These are phyloP conservation scores for Lates calcarifer DNA, from an alignment of 2,113 vertebrate genomes.

Conservation along the genomic window DNA sequence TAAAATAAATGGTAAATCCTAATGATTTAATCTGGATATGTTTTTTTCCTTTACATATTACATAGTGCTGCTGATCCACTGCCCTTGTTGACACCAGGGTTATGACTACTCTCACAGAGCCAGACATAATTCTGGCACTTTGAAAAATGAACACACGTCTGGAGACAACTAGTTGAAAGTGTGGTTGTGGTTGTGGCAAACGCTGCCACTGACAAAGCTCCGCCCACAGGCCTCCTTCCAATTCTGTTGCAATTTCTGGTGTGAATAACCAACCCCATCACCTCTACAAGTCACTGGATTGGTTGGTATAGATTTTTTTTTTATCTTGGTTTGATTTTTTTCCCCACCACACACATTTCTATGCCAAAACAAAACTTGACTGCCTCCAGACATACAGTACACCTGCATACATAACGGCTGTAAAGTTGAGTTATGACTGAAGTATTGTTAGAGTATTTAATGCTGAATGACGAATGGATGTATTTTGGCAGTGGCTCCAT, in stretches of 20 bases:
- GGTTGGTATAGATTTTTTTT: not conserved
- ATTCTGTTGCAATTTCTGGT: conserved; percentile 8
- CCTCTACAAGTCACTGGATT: not conserved
- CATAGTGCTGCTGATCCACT: conserved; percentile 30
- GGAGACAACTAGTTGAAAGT: conserved; percentile 39
- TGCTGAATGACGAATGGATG: conserved; percentile 15
- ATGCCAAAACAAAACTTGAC: conserved; percentile 1
- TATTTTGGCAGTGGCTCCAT: conserved; percentile 7
- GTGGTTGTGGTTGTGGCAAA: conserved; percentile 58
- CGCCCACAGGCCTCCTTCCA: conserved; percentile 30
- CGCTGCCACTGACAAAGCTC: conserved; percentile 23
- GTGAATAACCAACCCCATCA: conserved; percentile 29
- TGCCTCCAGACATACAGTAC: not conserved
- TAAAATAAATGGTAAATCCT: not conserved
- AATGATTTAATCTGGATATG: too few relatives aligned
- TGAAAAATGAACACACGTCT: conserved; percentile 25
- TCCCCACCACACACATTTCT: not conserved
- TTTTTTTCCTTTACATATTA: too few relatives aligned
- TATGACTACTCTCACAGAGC: conserved; percentile 5
- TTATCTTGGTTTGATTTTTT: conserved; percentile 3
- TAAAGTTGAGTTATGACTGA: conserved; percentile 12
- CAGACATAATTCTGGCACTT: conserved; percentile 44
- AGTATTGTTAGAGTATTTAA: conserved; percentile 6
- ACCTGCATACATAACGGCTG: conserved; percentile 11
- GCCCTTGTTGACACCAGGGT: conserved; percentile 37